Percentiles rank a stretch among this genome's conserved stretches.
phyloP scores from a whole-genome alignment of 2,888 invertebrate genomes.

The Hypomecis atomaria region DNA sequence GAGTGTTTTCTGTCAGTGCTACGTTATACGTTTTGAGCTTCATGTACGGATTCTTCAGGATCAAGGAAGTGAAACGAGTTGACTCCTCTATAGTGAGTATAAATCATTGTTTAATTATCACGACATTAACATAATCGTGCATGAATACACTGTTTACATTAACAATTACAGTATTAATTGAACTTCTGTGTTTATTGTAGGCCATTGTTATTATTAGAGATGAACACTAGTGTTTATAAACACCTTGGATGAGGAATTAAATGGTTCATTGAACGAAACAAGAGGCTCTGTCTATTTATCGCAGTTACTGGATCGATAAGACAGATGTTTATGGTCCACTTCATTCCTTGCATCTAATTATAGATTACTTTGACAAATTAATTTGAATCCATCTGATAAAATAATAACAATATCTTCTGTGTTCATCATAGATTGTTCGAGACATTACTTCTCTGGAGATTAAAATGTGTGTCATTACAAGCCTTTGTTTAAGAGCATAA shows the following conservation, averaged over 20 bases:
- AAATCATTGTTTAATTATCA: constrained; percentile 13
- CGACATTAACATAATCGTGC: constrained; percentile 25
- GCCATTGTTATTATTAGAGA: constrained; percentile 26
- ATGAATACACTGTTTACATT: background rate
- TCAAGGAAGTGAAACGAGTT: constrained; percentile 87
- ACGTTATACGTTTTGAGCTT: constrained; percentile 90
- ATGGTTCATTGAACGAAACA: constrained; percentile 61
- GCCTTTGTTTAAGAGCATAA: constrained; percentile 2
- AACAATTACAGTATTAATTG: constrained; percentile 6
- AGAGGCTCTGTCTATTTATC: constrained; percentile 52
- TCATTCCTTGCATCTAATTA: constrained; percentile 52
- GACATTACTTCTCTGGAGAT: background rate
- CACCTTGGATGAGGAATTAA: constrained; percentile 50
- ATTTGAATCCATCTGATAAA: constrained; percentile 23
- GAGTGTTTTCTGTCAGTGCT: constrained; percentile 91
- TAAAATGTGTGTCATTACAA: background rate
- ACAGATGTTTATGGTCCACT: constrained; percentile 51
- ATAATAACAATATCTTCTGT: background rate
- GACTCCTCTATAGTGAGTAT: constrained; percentile 68
- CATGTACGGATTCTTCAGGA: constrained; percentile 88
- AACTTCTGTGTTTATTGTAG: constrained; percentile 5
- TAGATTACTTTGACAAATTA: constrained; percentile 43
- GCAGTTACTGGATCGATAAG: constrained; percentile 55
- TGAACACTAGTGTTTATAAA: constrained; percentile 36
- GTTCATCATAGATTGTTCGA: background rate